phyloP scores from a whole-genome alignment of 2,888 invertebrate genomes.

The Drosophila mimetica region DNA sequence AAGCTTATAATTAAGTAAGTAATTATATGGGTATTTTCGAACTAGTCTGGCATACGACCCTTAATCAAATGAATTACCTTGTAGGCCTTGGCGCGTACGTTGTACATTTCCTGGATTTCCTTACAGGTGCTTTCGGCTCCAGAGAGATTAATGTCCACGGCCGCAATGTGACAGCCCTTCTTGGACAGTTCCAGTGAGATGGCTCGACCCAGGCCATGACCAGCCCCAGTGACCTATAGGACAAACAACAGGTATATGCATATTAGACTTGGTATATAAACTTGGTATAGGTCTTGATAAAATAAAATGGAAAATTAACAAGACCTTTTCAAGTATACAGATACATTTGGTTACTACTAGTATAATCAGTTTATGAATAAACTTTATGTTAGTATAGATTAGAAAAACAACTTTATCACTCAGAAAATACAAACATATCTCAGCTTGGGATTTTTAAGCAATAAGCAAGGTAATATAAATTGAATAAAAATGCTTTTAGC shows the following conservation, averaged over 20 bases:
- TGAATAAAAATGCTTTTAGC: not conserved
- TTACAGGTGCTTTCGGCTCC: conserved; percentile 69
- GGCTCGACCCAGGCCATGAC: conserved; percentile 83
- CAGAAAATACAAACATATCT: too few relatives aligned
- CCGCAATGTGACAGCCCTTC: conserved; percentile 80
- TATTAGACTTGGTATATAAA: not conserved
- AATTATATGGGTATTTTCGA: accelerated
- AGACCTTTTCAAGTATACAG: too few relatives aligned
- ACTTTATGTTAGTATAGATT: too few relatives aligned
- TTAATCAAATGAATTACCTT: conserved; percentile 45
- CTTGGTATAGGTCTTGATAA: too few relatives aligned
- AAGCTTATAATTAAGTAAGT: too few relatives aligned
- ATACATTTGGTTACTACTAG: too few relatives aligned
- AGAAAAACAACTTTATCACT: too few relatives aligned
- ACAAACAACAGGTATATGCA: too few relatives aligned
- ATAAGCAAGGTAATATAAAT: too few relatives aligned
- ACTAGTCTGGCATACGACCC: not conserved
- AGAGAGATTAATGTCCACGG: conserved; percentile 74
- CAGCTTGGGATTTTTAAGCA: too few relatives aligned
- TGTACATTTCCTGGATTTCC: conserved; percentile 52
- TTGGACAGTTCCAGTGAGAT: conserved; percentile 80
- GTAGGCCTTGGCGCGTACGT: conserved; percentile 73
- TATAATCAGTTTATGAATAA: too few relatives aligned
- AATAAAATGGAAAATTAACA: too few relatives aligned
- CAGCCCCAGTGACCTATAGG: conserved; percentile 84